Conservation (phyloP, 2,797 vertebrate genomes). For the Darevskia mixta region DNA sequence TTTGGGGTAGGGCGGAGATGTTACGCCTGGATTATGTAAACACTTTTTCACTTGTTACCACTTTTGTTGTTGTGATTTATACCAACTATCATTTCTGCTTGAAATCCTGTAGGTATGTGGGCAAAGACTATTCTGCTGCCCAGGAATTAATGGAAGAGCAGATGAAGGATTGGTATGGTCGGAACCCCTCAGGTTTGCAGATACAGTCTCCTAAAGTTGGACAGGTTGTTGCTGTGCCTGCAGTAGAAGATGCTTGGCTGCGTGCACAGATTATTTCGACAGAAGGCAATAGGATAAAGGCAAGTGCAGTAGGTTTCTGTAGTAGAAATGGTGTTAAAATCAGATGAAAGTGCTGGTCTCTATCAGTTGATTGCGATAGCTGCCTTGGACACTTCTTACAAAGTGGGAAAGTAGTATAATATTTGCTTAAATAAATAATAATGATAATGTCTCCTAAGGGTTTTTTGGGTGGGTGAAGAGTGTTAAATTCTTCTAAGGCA, state of each 20-base stretch:
- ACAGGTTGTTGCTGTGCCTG: constrained; percentile 86
- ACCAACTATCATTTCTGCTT: constrained; percentile 37
- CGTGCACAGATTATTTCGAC: constrained; percentile 85
- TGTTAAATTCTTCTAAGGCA: background rate
- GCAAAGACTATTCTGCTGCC: constrained; percentile 88
- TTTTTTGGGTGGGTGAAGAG: background rate
- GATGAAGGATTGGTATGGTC: constrained; percentile 87
- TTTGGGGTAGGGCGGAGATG: background rate
- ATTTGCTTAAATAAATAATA: background rate
- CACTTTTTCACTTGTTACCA: background rate
- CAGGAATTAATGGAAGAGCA: constrained; percentile 91
- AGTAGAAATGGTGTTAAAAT: background rate
- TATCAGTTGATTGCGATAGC: background rate
- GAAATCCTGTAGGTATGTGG: constrained; percentile 86
- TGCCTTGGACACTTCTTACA: background rate
- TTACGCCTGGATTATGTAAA: background rate
- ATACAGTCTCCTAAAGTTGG: constrained; percentile 77
- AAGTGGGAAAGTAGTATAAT: background rate
- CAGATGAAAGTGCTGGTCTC: background rate
- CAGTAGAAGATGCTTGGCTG: constrained; percentile 87
- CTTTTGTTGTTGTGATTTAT: background rate
- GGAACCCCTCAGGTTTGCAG: constrained; percentile 49
- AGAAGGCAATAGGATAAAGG: constrained; percentile 84
- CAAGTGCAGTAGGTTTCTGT: constrained; percentile 65
- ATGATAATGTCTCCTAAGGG: background rate